Evolutionary conservation across 2,113 vertebrate species (phyloP), one percentile per base, ranked within the genome.

Genomic region (Dasyornis broadbenti): DNA sequence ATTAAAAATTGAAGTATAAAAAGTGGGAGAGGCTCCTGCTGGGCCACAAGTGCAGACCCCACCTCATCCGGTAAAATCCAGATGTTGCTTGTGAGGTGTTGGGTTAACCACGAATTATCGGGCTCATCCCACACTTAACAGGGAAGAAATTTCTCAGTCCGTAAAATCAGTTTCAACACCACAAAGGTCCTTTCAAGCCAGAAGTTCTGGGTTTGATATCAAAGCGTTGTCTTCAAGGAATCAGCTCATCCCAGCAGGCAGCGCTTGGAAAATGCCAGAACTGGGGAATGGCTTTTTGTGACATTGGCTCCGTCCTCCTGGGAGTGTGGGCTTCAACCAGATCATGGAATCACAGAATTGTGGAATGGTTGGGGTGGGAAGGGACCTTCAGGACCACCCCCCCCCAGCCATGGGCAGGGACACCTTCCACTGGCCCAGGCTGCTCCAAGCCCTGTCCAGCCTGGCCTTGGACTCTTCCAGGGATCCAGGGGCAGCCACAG

Each of bases 341-440:
- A 8, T 12, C 26, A 15, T 11, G 50, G 50, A 42, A 15, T 5
- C 35, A 47, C 22, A 8, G 57, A 49, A 2, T 4, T 39, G 19
- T 8, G 40, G 56, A 20, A 40, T 26, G 75, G 0, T 10, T n/a
- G 42, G 57, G 56, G 35, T 80, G 9, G 75, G 35, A 49, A 42
- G 11, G 19, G 65, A 22, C 49, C 3, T 69, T 15, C 3, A 40
- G 19, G 7, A 3, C 1, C 35, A 33, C 18, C 0, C 45, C 53
- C 10, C 7, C 11, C 33, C 15, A 15, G 27, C 60, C 54, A 10
- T 13, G 54, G 28, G 7, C 63, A 68, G 63, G 45, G 53, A 33
- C 63, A 37, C 27, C 54, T 69, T 0, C 63, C 72, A 45, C 45
- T 9, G 1, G 27, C 72, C 73, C 72, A 61, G 33, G 27, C 5